Percentiles rank a stretch among this genome's conserved stretches.
Conservation (phyloP, 2,797 vertebrate genomes). For the Chiropotes sagulatus region DNA sequence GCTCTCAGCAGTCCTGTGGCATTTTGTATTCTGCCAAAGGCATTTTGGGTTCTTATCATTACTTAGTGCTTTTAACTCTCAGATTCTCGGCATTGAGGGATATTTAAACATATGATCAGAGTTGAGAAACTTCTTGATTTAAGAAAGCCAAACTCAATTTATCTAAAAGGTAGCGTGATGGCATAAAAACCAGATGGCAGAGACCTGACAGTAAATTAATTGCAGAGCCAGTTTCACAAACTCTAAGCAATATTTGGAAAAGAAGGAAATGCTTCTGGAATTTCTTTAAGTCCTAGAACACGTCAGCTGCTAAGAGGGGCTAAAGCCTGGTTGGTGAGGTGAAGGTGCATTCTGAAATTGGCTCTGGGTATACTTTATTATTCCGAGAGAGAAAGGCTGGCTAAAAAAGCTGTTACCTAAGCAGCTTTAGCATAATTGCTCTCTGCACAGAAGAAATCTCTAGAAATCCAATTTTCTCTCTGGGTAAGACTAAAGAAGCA, state of each 20-base stretch:
- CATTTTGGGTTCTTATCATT: not conserved
- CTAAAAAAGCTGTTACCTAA: not conserved
- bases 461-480: slow-evolving; percentile 58
- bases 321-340: not conserved
- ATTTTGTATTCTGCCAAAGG: slow-evolving; percentile 8
- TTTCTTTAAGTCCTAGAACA: not conserved
- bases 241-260: not conserved
- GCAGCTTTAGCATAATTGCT: slow-evolving; percentile 1
- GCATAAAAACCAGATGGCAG: not conserved
- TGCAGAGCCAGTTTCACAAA: not conserved
- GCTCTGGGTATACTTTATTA: not conserved
- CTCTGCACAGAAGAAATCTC: slow-evolving; percentile 47
- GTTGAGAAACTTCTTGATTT: not conserved
- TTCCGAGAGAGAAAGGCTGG: not conserved
- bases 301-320: not conserved
- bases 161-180: not conserved
- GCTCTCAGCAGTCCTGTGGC: slow-evolving; percentile 5
- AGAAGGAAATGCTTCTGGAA: not conserved
- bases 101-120: not conserved
- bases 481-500: slow-evolving; percentile 55
- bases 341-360: not conserved
- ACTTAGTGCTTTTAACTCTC: not conserved
- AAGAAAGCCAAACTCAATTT: slow-evolving; percentile 1
- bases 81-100: not conserved
- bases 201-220: not conserved